Percentiles rank a stretch among this genome's conserved stretches.
phyloP scores from a whole-genome alignment of 2,113 vertebrate genomes.

The Pollachius pollachius region DNA sequence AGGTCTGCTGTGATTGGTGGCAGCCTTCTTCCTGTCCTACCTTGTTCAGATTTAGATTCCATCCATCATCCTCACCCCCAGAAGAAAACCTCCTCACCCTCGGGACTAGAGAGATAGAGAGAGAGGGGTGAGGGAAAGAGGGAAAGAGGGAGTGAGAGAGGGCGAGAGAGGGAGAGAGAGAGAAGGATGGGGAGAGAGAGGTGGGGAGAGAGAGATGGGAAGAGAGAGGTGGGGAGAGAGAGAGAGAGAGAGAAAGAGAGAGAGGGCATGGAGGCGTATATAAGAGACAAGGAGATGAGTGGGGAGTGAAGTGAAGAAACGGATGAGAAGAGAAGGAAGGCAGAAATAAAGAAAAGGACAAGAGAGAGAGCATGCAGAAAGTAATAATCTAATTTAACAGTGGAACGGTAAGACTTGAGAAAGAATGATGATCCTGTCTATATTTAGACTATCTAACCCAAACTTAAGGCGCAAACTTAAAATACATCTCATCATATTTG shows the following conservation, averaged over 20 bases:
- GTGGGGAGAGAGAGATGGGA: background rate
- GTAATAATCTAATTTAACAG: background rate
- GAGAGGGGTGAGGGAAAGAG: conserved; percentile 2
- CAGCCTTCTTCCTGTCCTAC: conserved; percentile 32
- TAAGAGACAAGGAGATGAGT: conserved; percentile 5
- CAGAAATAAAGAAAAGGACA: background rate
- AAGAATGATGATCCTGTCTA: background rate
- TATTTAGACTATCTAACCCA: too few species aligned
- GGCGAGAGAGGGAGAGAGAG: conserved; percentile 1
- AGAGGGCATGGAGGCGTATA: conserved; percentile 19
- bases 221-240: conserved; percentile 5
- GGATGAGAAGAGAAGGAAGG: background rate
- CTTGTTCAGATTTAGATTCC: conserved; percentile 66
- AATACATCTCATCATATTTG: background rate
- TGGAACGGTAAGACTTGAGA: too few species aligned
- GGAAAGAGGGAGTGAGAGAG: conserved; percentile 6
- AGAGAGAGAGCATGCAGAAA: background rate
- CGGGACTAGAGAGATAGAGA: conserved; percentile 42
- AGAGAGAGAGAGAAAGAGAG: background rate
- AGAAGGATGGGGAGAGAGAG: conserved; percentile 1
- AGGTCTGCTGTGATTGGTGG: too few species aligned
- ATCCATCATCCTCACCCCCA: conserved; percentile 65
- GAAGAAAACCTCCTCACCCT: conserved; percentile 65
- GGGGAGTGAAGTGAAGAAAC: background rate
- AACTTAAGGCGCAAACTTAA: too few species aligned